phyloP scores from a whole-genome alignment of 1,140 invertebrate genomes.

The Hylyphantes graminicola region DNA sequence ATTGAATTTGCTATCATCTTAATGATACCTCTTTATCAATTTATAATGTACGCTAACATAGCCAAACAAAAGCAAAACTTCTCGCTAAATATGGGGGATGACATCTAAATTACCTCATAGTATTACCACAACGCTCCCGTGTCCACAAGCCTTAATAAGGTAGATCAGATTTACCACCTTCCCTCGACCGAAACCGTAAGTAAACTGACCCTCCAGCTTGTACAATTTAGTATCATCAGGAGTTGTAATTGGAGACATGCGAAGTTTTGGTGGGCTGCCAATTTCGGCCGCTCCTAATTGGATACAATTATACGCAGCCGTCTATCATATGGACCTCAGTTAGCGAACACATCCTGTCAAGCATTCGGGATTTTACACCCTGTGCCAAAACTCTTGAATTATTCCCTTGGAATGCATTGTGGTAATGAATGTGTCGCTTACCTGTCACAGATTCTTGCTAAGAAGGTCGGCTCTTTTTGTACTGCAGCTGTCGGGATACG shows the following conservation, averaged over 20 bases:
- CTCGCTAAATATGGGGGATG: no score
- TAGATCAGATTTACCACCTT: no score
- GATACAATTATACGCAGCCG: constrained; percentile 46
- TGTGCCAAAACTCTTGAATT: constrained; percentile 25
- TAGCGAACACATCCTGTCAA: neutral
- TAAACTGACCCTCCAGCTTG: constrained; percentile 20
- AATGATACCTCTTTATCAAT: no score
- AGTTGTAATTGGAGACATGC: constrained; percentile 48
- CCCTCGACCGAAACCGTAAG: neutral
- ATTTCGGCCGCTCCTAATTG: constrained; percentile 44
- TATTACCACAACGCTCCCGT: no score
- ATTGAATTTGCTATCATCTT: no score
- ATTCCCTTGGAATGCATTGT: neutral
- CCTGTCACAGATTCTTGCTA: constrained; percentile 25
- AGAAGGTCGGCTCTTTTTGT: neutral
- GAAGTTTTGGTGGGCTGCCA: constrained; percentile 53
- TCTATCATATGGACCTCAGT: constrained; percentile 21
- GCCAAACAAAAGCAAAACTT: no score
- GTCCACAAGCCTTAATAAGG: no score
- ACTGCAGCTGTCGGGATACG: no score
- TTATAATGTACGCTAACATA: no score
- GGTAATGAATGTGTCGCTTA: neutral
- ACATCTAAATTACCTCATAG: no score
- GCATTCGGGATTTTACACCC: constrained; percentile 4
- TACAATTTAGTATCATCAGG: constrained; percentile 25